These are phyloP conservation scores for Dasypolia templi DNA, from an alignment of 2,888 invertebrate species.

Conservation along the genomic window DNA sequence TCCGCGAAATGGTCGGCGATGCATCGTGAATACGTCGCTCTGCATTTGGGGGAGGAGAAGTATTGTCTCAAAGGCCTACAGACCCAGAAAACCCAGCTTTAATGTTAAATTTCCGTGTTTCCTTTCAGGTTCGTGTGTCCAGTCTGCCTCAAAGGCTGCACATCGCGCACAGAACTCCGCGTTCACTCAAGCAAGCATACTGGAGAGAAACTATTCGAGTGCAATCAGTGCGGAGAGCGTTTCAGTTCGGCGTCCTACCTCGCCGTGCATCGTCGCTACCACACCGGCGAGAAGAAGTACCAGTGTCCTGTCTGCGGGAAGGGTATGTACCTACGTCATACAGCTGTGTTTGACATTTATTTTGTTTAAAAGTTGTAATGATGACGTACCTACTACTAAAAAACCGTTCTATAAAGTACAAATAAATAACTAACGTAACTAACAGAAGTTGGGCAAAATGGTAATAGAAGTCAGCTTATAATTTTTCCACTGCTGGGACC, in stretches of 20 bases:
- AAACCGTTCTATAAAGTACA: too few relatives aligned
- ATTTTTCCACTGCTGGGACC: too few relatives aligned
- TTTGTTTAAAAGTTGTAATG: too few relatives aligned
- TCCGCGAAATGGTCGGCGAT: too few relatives aligned
- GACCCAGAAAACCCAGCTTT: too few relatives aligned
- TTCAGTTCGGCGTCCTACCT: conserved; percentile 87
- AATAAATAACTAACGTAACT: too few relatives aligned
- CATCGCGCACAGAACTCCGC: conserved; percentile 86
- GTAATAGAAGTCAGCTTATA: too few relatives aligned
- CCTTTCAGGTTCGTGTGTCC: conserved; percentile 83
- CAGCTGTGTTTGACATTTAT: not conserved
- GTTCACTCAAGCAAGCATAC: conserved; percentile 84
- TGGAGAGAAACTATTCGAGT: conserved; percentile 86
- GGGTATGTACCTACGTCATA: conserved; percentile 68
- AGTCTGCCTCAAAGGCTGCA: conserved; percentile 86
- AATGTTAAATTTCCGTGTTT: not conserved
- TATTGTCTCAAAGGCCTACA: too few relatives aligned
- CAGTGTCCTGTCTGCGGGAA: conserved; percentile 83
- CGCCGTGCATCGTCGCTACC: conserved; percentile 85
- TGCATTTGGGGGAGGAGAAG: too few relatives aligned
- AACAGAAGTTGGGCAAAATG: not conserved
- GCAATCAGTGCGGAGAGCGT: conserved; percentile 81
- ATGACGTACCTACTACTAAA: too few relatives aligned
- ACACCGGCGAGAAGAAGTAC: conserved; percentile 82
- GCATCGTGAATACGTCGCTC: too few relatives aligned